Evolutionary conservation across 53 echinoderm and acorn worm genomes (phyloP).

Genomic region (Temnopleurus reevesii): DNA sequence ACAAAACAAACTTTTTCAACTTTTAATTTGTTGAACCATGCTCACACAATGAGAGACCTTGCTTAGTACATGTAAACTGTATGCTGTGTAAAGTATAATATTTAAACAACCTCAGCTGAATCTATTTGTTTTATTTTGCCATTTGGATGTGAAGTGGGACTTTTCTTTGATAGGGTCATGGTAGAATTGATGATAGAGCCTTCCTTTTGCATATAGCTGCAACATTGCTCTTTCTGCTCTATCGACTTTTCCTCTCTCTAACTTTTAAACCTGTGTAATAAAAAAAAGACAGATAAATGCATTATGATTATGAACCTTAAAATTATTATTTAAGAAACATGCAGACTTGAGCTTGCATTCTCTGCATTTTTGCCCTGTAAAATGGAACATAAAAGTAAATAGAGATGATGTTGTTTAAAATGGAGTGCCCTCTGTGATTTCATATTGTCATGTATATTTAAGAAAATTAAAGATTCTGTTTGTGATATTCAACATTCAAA

Average conservation of each 20-base stretch:
- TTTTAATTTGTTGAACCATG: background rate
- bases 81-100: background rate
- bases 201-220: too few relatives aligned
- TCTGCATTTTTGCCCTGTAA: too few relatives aligned
- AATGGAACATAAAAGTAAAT: too few relatives aligned
- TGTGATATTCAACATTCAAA: too few relatives aligned
- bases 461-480: too few relatives aligned
- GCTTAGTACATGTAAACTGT: background rate
- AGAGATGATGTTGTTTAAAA: too few relatives aligned
- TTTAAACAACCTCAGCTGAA: slow-evolving; percentile 19
- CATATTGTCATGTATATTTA: too few relatives aligned
- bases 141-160: slow-evolving; percentile 1
- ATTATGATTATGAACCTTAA: background rate
- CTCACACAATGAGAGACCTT: background rate
- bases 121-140: slow-evolving; percentile 20
- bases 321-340: background rate
- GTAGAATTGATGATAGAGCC: too few relatives aligned
- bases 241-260: background rate
- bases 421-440: too few relatives aligned
- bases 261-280: background rate
- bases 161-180: background rate
- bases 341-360: background rate
- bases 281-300: background rate
- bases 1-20: background rate
- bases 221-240: background rate